phyloP scores from a whole-genome alignment of 2,113 vertebrate species.

The Eulemur rufifrons region DNA sequence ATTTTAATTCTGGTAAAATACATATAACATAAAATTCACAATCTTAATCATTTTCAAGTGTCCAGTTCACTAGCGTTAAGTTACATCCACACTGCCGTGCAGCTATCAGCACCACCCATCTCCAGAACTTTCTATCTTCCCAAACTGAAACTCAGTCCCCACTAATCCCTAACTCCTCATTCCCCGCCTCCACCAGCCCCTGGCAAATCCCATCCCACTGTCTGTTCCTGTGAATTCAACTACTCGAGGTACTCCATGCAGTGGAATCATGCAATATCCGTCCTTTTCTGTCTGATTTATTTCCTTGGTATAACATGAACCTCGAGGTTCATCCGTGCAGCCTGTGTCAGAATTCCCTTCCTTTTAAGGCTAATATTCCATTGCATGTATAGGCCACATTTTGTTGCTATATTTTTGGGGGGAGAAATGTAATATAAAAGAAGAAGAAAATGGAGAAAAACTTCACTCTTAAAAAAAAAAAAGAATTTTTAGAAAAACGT shows the following conservation, averaged over 20 bases:
- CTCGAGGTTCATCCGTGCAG: background rate
- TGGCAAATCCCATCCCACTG: background rate
- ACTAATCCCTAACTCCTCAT: background rate
- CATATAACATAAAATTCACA: background rate
- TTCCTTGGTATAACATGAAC: rapidly evolving
- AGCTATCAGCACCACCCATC: background rate
- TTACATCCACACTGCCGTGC: background rate
- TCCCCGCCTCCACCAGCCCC: too few relatives aligned
- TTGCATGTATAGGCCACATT: rapidly evolving
- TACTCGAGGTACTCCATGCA: background rate
- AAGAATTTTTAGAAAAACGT: background rate
- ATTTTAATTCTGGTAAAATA: background rate
- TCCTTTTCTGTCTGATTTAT: background rate
- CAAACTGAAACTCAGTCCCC: background rate
- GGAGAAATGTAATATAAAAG: background rate
- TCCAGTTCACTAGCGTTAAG: background rate
- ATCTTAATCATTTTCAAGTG: background rate
- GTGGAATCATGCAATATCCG: too few relatives aligned
- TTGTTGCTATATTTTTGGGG: background rate
- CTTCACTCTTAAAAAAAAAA: background rate
- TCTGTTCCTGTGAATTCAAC: background rate
- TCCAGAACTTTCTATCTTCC: background rate
- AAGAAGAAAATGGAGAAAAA: background rate
- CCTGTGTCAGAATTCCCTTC: background rate
- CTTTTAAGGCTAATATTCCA: background rate